phyloP scores from a whole-genome alignment of 2,113 vertebrate species.

The Rousettus leschenaultii region DNA sequence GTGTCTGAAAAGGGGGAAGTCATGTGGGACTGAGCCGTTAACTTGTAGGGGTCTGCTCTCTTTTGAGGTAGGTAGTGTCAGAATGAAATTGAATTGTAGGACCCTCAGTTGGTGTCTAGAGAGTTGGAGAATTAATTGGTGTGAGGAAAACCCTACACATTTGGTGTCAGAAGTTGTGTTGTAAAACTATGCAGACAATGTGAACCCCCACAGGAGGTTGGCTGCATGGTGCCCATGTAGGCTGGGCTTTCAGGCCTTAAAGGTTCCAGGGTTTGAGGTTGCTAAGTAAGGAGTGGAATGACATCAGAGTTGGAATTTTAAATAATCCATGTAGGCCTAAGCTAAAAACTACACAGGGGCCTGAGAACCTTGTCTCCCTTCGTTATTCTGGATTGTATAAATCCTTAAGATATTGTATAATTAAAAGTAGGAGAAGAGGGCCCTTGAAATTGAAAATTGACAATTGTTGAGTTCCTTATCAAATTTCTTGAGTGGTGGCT shows the following conservation, averaged over 20 bases:
- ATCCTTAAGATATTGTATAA: background rate
- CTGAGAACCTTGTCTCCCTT: background rate
- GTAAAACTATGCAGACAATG: background rate
- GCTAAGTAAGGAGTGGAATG: background rate
- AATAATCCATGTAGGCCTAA: background rate
- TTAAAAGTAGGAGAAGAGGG: background rate
- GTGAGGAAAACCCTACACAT: background rate
- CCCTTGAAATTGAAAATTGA: background rate
- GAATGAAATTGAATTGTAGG: background rate
- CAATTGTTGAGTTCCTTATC: background rate
- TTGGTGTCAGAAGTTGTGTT: background rate
- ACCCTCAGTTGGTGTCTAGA: background rate
- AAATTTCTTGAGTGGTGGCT: background rate
- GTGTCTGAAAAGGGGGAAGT: background rate
- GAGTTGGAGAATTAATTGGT: background rate
- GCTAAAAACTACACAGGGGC: background rate
- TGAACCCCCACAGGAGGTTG: fast-evolving
- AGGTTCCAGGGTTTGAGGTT: background rate
- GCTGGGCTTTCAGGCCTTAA: background rate
- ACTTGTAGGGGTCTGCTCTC: background rate
- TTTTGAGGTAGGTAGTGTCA: background rate
- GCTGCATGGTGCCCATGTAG: fast-evolving
- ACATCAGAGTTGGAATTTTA: background rate
- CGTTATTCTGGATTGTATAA: background rate
- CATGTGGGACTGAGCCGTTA: background rate